Evolutionary conservation across 2,888 invertebrate genomes (phyloP).

Genomic region (Conops quadrifasciatus): DNA sequence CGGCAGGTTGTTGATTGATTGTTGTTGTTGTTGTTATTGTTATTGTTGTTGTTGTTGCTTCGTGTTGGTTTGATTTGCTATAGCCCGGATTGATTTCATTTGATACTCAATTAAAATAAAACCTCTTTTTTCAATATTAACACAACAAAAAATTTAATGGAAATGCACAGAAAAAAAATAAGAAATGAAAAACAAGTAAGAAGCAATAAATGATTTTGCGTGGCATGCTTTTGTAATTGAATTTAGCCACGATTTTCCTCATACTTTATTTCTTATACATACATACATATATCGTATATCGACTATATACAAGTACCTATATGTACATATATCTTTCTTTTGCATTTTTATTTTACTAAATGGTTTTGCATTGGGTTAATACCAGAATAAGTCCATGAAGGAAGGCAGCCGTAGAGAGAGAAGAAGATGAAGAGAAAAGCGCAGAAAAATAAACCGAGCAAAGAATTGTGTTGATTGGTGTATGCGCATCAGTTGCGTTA

Average conservation of each 20-base stretch:
- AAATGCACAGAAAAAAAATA: slow-evolving; percentile 12
- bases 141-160: slow-evolving; percentile 12
- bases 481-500: not conserved
- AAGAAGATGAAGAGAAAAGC: not conserved
- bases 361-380: slow-evolving; percentile 49
- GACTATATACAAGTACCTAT: no score
- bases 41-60: no score
- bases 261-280: no score
- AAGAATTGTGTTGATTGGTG: slow-evolving; percentile 16
- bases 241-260: no score
- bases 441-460: not conserved
- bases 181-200: slow-evolving; percentile 8
- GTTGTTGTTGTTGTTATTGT: no score
- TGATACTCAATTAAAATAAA: slow-evolving; percentile 12
- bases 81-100: not conserved
- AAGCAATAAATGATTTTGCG: slow-evolving; percentile 34
- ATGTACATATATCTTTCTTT: no score
- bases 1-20: no score
- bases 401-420: not conserved
- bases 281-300: no score
- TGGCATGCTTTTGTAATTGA: slow-evolving; percentile 38
- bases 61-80: not conserved
- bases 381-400: not conserved
- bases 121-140: slow-evolving; percentile 6
- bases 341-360: slow-evolving; percentile 43